Evolutionary conservation across 2,797 vertebrate genomes (phyloP), one percentile per base, ranked within the genome.

Genomic region (Austrolebias charrua): DNA sequence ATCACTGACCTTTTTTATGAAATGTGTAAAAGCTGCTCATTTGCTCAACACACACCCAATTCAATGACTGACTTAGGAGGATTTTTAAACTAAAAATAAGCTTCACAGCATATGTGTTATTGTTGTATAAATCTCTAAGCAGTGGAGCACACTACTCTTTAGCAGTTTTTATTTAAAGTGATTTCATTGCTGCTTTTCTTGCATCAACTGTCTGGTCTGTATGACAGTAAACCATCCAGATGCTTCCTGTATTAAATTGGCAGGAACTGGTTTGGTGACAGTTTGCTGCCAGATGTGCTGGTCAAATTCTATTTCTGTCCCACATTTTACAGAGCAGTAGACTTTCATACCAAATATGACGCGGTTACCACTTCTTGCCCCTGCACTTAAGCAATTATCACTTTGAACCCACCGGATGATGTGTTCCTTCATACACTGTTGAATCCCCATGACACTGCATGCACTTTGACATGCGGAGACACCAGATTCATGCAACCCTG

Each of bases 161-260:
- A 56, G 54, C 59, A 52, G 78, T 69, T 60, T 58, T 19, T 43
- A 70, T 81, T 83, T 79, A 77, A 83, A 83, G 76, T 85, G 76
- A 51, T 77, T 67, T 69, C 72, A 72, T 75, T 84, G 76, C 76
- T 63, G 54, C 45, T 70, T 65, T 50, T 76, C 48, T 78, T 80
- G 74, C 60, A 81, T 75, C 76, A 79, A 81, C 50, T 62, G 63
- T 55, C 52, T 57, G 67, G 55, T 79, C 56, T 53, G 47, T 40
- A 55, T 73, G 61, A 77, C 55, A 51, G 57, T 56, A 43, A 67
- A 79, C 74, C 24, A 48, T 54, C 63, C 35, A 59, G 38, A 54
- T 71, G 63, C 64, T 83, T 65, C 71, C 35, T 69, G 53, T 33
- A 33, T 3, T 33, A 60, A 78, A 76, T 75, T 52, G 16, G 57